Evolutionary conservation across 1,140 invertebrate species (phyloP).

Genomic region (Holotrichia oblita): DNA sequence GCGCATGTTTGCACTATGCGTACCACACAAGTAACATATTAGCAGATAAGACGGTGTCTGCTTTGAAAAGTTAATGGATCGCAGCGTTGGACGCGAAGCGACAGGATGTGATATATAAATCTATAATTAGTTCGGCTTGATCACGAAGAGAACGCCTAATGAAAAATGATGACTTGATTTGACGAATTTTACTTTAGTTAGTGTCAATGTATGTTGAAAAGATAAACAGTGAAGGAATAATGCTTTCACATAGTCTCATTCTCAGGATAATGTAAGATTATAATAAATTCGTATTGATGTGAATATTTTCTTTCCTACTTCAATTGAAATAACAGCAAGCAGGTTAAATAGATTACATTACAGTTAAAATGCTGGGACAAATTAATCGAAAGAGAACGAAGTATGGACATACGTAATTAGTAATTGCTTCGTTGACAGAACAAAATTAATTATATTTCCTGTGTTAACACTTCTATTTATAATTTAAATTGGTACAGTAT

Average conservation of each 20-base stretch:
- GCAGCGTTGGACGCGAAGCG: not conserved
- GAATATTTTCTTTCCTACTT: not conserved
- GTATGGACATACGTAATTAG: not conserved
- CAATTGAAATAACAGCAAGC: too few species aligned
- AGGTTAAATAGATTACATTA: too few species aligned
- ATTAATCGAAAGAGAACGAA: too few species aligned
- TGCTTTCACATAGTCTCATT: not conserved
- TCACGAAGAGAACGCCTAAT: not conserved
- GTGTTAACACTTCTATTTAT: not conserved
- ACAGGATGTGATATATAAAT: constrained; percentile 24
- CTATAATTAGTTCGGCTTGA: constrained; percentile 4
- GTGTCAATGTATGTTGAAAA: not conserved
- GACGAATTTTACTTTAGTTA: constrained; percentile 4
- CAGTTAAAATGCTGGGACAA: too few species aligned
- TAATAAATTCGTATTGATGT: not conserved
- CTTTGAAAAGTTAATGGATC: constrained; percentile 16
- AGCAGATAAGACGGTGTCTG: not conserved
- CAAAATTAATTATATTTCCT: not conserved
- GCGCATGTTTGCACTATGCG: not conserved
- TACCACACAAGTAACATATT: not conserved
- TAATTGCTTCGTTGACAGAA: not conserved
- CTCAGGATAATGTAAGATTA: not conserved
- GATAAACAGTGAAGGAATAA: not conserved
- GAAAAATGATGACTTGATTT: not conserved
- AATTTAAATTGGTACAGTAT: not conserved